Evolutionary conservation across 2,888 invertebrate species (phyloP).

Genomic region (Bugulina stolonifera): DNA sequence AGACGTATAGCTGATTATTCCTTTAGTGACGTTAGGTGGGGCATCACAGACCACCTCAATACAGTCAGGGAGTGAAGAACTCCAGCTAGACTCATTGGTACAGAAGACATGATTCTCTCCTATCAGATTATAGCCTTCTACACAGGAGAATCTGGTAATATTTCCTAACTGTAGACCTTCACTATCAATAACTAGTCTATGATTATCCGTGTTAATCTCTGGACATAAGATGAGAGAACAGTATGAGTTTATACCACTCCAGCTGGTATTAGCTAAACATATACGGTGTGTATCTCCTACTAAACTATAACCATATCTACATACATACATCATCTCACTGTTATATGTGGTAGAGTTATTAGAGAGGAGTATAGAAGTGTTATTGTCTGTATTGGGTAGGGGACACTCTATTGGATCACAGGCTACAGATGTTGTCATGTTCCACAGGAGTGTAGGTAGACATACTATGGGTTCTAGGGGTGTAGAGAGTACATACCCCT

Average conservation of each 20-base stretch:
- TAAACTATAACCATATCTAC: not conserved
- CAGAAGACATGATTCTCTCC: not conserved
- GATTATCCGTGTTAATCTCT: not conserved
- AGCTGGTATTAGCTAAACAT: not conserved
- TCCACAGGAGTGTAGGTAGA: not conserved
- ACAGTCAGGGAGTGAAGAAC: not conserved
- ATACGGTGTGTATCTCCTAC: not conserved
- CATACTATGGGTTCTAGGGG: not conserved
- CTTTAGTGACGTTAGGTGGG: not conserved
- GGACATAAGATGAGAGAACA: not conserved
- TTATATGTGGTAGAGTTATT: not conserved
- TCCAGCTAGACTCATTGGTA: not conserved
- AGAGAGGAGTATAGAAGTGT: not conserved
- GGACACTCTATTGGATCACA: constrained; percentile 2
- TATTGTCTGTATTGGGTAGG: not conserved
- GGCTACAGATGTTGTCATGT: not conserved
- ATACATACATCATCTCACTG: not conserved
- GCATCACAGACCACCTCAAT: not conserved
- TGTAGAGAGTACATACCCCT: not conserved
- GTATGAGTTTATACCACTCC: not conserved
- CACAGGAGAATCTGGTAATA: not conserved
- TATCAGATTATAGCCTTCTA: not conserved
- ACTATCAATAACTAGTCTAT: not conserved
- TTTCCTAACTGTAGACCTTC: not conserved
- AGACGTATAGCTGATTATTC: not conserved